Evolutionary conservation across 2,113 vertebrate species (phyloP).

Genomic region (Capreolus pygargus): DNA sequence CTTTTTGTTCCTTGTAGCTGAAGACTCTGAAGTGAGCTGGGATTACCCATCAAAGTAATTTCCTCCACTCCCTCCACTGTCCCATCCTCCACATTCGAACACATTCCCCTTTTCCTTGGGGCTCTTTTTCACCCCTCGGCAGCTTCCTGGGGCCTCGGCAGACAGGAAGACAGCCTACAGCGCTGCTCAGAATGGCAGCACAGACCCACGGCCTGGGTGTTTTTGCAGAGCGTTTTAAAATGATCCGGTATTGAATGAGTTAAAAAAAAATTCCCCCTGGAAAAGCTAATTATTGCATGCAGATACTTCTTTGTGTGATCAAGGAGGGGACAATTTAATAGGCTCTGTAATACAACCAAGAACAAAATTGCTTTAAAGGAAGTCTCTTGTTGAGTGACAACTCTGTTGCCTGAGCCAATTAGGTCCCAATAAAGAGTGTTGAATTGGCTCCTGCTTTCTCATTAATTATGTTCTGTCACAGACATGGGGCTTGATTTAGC

Average conservation of each 20-base stretch:
- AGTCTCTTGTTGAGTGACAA: constrained; percentile 92
- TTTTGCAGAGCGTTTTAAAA: constrained; percentile 81
- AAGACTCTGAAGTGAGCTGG: constrained; percentile 34
- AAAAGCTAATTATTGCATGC: constrained; percentile 93
- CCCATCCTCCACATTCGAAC: constrained; percentile 1
- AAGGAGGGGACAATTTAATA: constrained; percentile 91
- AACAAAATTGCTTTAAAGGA: constrained; percentile 90
- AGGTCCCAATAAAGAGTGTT: constrained; percentile 90
- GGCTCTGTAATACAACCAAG: constrained; percentile 91
- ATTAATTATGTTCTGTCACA: constrained; percentile 94
- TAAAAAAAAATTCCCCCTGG: constrained; percentile 89
- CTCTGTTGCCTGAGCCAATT: constrained; percentile 93
- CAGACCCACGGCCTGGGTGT: constrained; percentile 70
- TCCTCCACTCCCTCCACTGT: background rate
- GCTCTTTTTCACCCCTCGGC: background rate
- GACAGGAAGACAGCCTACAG: constrained; percentile 40
- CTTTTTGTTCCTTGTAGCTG: constrained; percentile 12
- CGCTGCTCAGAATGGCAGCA: background rate
- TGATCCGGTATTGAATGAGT: constrained; percentile 82
- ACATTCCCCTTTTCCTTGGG: background rate
- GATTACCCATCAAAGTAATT: constrained; percentile 51
- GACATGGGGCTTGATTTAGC: constrained; percentile 93
- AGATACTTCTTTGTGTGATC: constrained; percentile 89
- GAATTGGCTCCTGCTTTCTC: constrained; percentile 90
- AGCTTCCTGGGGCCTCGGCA: background rate